Evolutionary conservation across 2,797 vertebrate species (phyloP).

Genomic region (Lepus oiostolus): DNA sequence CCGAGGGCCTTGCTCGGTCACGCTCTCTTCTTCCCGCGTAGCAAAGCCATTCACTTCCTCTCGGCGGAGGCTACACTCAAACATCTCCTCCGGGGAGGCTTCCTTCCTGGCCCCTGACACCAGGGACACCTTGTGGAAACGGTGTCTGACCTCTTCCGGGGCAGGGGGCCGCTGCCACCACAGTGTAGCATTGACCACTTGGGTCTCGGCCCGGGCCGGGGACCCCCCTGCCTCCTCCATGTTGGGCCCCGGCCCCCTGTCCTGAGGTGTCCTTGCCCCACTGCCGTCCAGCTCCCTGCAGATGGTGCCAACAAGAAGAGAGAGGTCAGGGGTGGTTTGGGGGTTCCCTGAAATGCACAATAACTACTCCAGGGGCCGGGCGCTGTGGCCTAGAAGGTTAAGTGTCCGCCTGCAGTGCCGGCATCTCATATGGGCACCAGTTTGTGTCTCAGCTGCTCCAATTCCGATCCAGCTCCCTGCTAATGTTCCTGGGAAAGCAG

Average conservation of each 20-base stretch:
- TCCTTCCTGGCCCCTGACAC: conserved; percentile 60
- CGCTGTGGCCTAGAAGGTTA: no score
- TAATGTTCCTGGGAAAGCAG: no score
- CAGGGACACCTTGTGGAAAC: conserved; percentile 90
- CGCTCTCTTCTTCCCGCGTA: background rate
- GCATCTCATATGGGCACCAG: no score
- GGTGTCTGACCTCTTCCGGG: conserved; percentile 83
- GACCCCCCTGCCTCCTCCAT: conserved; percentile 77
- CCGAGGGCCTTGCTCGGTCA: background rate
- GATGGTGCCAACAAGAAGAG: background rate
- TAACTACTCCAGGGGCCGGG: background rate
- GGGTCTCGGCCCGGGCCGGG: conserved; percentile 49
- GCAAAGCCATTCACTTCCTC: conserved; percentile 77
- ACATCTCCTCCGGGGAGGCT: background rate
- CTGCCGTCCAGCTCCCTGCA: background rate
- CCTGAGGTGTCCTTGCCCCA: background rate
- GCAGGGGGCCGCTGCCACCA: conserved; percentile 70
- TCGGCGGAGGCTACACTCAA: background rate
- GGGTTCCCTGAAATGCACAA: background rate
- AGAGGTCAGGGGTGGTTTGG: conserved; percentile 1
- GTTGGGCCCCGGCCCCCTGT: conserved; percentile 1
- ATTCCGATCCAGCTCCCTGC: no score
- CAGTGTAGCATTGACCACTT: conserved; percentile 87
- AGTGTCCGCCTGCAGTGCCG: no score
- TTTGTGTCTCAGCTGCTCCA: no score